Conservation (phyloP, 1,140 invertebrate genomes). For the Sarcophaga bullata region DNA sequence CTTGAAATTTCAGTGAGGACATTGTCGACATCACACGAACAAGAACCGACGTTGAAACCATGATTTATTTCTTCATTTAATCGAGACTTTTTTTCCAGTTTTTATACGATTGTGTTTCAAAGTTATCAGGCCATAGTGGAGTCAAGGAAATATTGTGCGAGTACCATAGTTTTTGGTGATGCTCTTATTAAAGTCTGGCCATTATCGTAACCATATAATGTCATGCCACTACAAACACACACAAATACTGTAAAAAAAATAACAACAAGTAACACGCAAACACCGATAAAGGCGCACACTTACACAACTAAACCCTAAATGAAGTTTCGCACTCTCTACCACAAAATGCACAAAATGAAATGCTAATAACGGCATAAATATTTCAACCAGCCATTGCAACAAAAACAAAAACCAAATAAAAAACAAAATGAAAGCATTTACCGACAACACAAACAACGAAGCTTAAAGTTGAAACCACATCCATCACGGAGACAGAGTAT, state of each 20-base stretch:
- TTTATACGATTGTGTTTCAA: no score
- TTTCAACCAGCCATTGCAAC: not conserved
- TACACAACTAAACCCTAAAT: not conserved
- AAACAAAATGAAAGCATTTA: not conserved
- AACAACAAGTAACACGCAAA: not conserved
- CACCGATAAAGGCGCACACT: not conserved
- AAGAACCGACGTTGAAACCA: no score
- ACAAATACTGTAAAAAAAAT: not conserved
- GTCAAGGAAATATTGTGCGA: not conserved
- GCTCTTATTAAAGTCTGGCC: not conserved
- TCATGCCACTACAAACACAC: not conserved
- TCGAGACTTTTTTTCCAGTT: no score
- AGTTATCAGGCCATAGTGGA: not conserved
- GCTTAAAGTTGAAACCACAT: not conserved
- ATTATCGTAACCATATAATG: constrained; percentile 17
- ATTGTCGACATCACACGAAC: no score
- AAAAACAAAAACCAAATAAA: not conserved
- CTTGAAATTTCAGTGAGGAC: no score
- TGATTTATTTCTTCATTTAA: no score
- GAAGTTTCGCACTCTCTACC: not conserved
- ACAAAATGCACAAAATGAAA: not conserved
- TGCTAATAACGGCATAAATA: constrained; percentile 22
- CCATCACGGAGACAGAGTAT: not conserved
- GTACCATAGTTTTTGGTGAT: not conserved
- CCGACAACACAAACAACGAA: not conserved